A percentile compares a stretch with the other conserved stretches of the same genome.
Evolutionary conservation across 2,113 vertebrate genomes (phyloP).

Genomic region (Amazona guildingii): DNA sequence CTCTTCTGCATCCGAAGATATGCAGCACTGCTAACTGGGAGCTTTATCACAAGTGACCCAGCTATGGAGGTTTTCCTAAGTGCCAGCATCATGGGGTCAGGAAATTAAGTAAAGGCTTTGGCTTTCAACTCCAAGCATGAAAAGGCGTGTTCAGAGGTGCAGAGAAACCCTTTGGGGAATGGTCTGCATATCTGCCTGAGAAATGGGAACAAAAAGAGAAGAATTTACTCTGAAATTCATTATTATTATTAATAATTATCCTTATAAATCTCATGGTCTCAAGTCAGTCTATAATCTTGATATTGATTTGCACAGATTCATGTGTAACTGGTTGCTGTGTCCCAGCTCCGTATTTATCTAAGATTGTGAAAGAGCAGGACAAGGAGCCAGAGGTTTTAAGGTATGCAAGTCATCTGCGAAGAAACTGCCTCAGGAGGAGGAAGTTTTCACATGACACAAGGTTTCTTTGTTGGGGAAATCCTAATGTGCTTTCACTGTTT

Average conservation of each 20-base stretch:
- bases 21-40: neutral
- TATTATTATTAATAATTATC: neutral
- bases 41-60: neutral
- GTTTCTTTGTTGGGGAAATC: neutral
- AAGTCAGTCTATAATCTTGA: neutral
- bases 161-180: neutral
- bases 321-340: neutral
- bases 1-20: neutral
- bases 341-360: neutral
- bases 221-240: neutral
- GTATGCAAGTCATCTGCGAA: neutral
- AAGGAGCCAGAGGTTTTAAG: neutral
- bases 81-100: neutral
- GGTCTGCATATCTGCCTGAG: neutral
- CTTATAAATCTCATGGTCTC: neutral
- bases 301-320: neutral
- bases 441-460: neutral
- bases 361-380: neutral
- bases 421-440: neutral
- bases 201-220: neutral
- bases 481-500: neutral
- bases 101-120: neutral
- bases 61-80: neutral
- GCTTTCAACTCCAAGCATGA: neutral
- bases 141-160: neutral